A percentile compares a stretch with the other conserved stretches of the same genome.
These are phyloP conservation scores for Urocynchramus pylzowi DNA, from an alignment of 2,113 vertebrate genomes.

Conservation along the genomic window DNA sequence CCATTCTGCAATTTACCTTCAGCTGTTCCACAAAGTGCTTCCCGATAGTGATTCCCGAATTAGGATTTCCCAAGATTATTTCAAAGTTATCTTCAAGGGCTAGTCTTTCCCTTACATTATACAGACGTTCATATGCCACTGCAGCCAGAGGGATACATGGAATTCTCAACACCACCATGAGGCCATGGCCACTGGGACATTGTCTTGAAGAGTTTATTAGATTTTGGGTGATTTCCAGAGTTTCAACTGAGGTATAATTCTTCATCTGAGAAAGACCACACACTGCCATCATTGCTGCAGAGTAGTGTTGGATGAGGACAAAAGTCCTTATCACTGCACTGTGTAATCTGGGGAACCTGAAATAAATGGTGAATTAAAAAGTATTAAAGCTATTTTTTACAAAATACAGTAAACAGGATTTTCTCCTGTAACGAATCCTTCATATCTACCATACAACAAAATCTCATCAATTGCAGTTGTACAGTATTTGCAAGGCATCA, in stretches of 20 bases:
- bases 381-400: neutral
- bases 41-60: constrained; percentile 80
- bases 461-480: neutral
- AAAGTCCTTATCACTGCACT: constrained; percentile 93
- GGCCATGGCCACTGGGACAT: constrained; percentile 86
- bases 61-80: constrained; percentile 88
- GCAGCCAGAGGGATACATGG: constrained; percentile 87
- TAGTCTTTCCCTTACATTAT: constrained; percentile 84
- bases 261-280: constrained; percentile 87
- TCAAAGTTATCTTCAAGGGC: constrained; percentile 91
- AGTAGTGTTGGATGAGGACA: constrained; percentile 93
- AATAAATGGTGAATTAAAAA: constrained; percentile 27
- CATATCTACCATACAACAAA: neutral
- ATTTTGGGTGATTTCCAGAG: constrained; percentile 91
- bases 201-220: constrained; percentile 84
- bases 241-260: constrained; percentile 95
- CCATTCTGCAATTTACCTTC: constrained; percentile 75
- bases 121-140: constrained; percentile 87
- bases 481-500: neutral
- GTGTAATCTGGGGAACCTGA: constrained; percentile 93
- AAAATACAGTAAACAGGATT: neutral
- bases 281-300: constrained; percentile 89
- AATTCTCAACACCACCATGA: constrained; percentile 95
- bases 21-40: constrained; percentile 88
- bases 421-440: neutral